These are phyloP conservation scores for Tipula confusa DNA, from an alignment of 2,888 invertebrate genomes.

Conservation along the genomic window DNA sequence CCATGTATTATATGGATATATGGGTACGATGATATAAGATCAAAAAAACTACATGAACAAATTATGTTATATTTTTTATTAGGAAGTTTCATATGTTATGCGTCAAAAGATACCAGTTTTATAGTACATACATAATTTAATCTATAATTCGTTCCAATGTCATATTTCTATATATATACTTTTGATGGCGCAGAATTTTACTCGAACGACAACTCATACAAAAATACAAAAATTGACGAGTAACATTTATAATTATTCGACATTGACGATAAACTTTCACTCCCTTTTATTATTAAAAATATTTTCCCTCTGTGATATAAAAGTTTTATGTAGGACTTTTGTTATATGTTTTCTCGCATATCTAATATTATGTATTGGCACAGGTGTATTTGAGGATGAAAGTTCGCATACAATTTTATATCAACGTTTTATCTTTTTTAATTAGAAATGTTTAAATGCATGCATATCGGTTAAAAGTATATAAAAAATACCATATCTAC, in stretches of 20 bases:
- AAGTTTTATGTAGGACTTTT: neutral
- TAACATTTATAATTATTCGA: neutral
- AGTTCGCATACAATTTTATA: neutral
- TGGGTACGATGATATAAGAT: no score
- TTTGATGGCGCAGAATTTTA: neutral
- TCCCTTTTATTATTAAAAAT: constrained; percentile 15
- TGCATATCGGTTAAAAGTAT: neutral
- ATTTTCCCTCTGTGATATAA: neutral
- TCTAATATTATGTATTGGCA: neutral
- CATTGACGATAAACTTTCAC: constrained; percentile 12
- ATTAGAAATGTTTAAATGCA: neutral
- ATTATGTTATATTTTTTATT: neutral
- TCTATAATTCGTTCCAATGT: neutral
- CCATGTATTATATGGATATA: neutral
- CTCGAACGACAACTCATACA: neutral
- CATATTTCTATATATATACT: neutral
- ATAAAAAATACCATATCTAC: no score
- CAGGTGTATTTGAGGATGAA: constrained; percentile 3
- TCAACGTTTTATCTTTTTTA: neutral
- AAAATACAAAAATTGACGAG: neutral
- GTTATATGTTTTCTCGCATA: neutral
- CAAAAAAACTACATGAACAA: neutral
- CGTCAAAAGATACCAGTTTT: no score
- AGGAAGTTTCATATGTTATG: neutral
- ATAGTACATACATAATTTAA: neutral